Evolutionary conservation across 2,888 invertebrate species (phyloP).

Genomic region (Dexiosoma caninum): DNA sequence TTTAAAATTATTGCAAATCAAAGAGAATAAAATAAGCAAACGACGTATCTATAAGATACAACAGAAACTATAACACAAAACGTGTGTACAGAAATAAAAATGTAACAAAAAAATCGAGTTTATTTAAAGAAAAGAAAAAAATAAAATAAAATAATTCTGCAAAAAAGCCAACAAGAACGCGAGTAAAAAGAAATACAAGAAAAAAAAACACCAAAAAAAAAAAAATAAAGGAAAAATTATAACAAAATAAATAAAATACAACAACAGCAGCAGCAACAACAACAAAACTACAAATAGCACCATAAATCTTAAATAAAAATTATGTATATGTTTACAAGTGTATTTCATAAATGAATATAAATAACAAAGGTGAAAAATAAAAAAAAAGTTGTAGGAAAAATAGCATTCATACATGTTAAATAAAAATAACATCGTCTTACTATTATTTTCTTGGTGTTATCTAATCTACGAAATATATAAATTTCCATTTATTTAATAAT

Average conservation of each 20-base stretch:
- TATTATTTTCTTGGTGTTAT: conserved; percentile 51
- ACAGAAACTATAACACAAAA: conserved; percentile 47
- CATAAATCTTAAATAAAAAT: conserved; percentile 32
- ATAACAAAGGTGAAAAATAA: neutral
- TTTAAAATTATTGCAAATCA: conserved; percentile 4
- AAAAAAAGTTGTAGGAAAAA: neutral
- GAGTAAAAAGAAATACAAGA: conserved; percentile 44
- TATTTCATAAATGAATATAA: neutral
- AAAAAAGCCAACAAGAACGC: conserved; percentile 52
- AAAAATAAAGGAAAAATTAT: conserved; percentile 24
- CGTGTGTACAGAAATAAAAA: conserved; percentile 40
- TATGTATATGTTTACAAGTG: conserved; percentile 14
- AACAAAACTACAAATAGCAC: conserved; percentile 20
- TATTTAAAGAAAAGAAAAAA: conserved; percentile 59
- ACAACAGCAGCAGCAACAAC: conserved; percentile 12
- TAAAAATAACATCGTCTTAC: conserved; percentile 19
- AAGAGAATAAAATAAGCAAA: neutral
- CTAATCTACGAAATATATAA: conserved; percentile 61
- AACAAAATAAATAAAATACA: conserved; percentile 39
- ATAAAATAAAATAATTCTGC: conserved; percentile 46
- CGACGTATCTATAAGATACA: conserved; percentile 33
- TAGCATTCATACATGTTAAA: neutral
- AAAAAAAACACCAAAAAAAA: conserved; percentile 32
- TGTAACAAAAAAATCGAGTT: conserved; percentile 49
- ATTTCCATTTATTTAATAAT: conserved; percentile 55